These are phyloP conservation scores for Festucalex cinctus DNA, from an alignment of 2,113 vertebrate genomes.

Conservation along the genomic window DNA sequence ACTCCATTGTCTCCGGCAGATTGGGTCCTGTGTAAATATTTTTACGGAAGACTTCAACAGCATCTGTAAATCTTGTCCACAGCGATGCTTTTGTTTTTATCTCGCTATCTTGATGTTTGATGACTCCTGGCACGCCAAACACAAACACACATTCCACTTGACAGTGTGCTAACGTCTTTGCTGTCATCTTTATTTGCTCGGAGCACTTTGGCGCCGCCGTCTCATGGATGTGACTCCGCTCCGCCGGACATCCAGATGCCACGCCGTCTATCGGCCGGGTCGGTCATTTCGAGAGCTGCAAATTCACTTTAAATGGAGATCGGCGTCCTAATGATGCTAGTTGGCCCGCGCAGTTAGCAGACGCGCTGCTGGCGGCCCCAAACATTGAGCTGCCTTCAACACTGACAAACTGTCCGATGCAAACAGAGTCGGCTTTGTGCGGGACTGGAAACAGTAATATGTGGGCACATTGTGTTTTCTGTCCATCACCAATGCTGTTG, in stretches of 20 bases:
- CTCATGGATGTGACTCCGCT: not conserved
- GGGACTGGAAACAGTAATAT: slow-evolving; percentile 9
- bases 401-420: slow-evolving; percentile 1
- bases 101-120: not conserved
- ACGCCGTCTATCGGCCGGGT: not conserved
- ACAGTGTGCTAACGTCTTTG: not conserved
- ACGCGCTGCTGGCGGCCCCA: not conserved
- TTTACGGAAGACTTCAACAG: not conserved
- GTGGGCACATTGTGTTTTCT: slow-evolving; percentile 10
- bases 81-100: not conserved
- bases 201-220: not conserved
- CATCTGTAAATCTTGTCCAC: not conserved
- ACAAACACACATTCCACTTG: slow-evolving; percentile 4
- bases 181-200: not conserved
- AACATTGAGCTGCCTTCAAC: slow-evolving; percentile 2
- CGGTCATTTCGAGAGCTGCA: not conserved
- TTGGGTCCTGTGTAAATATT: slow-evolving; percentile 5
- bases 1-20: not conserved
- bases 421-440: slow-evolving; percentile 3
- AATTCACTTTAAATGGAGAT: slow-evolving; percentile 3
- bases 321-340: not conserved
- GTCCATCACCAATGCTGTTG: slow-evolving; percentile 7
- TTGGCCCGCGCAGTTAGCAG: not conserved
- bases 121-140: not conserved
- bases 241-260: not conserved